These are phyloP conservation scores for Camponotus floridanus DNA, from an alignment of 1,140 invertebrate species.

Conservation along the genomic window DNA sequence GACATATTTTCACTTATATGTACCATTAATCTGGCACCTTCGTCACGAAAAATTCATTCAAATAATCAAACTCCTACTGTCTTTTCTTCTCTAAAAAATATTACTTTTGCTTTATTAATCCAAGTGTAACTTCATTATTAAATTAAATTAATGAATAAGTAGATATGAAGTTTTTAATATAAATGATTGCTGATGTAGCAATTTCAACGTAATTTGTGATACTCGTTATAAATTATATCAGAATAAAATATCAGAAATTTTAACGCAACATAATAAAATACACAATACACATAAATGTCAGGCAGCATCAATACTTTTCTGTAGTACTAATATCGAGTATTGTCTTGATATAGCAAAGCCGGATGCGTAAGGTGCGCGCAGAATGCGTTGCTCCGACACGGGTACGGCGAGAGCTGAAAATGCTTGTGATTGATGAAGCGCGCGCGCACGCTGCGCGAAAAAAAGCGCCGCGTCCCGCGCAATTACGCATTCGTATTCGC, in stretches of 20 bases:
- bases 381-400: conserved; percentile 62
- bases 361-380: conserved; percentile 60
- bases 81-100: not conserved
- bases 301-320: conserved; percentile 25
- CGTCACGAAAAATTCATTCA: too few relatives aligned
- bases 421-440: conserved; percentile 73
- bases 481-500: conserved; percentile 74
- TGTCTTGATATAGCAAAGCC: conserved; percentile 22
- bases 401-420: conserved; percentile 36
- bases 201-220: not conserved
- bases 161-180: not conserved
- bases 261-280: too few relatives aligned
- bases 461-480: conserved; percentile 70
- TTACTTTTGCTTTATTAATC: not conserved
- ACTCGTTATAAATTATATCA: not conserved
- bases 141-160: too few relatives aligned
- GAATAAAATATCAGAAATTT: too few relatives aligned
- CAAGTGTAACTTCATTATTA: not conserved
- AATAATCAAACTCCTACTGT: too few relatives aligned
- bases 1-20: too few relatives aligned
- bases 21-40: too few relatives aligned
- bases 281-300: not conserved
- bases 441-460: conserved; percentile 46
- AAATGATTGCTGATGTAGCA: not conserved
- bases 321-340: conserved; percentile 12